These are phyloP conservation scores for Cercopithecus mona DNA, from an alignment of 2,113 vertebrate species.

Conservation along the genomic window DNA sequence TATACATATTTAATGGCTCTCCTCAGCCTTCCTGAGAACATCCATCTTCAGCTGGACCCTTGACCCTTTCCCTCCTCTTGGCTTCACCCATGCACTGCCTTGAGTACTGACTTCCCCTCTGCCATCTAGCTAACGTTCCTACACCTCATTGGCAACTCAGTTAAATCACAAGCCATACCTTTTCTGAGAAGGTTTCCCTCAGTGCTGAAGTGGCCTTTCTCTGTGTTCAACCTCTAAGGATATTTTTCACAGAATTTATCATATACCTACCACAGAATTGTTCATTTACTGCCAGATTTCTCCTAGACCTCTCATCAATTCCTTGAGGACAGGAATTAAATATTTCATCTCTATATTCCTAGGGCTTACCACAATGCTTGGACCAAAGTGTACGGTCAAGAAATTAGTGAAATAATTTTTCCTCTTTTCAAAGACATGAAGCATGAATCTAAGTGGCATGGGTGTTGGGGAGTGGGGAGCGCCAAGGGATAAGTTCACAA, in stretches of 20 bases:
- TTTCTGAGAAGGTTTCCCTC: neutral
- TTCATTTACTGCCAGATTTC: neutral
- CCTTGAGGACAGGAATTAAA: neutral
- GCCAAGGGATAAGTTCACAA: neutral
- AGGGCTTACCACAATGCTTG: neutral
- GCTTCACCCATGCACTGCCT: neutral
- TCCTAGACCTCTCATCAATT: neutral
- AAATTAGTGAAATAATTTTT: neutral
- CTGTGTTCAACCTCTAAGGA: neutral
- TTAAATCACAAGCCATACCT: neutral
- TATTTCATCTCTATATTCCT: neutral
- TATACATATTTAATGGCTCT: neutral
- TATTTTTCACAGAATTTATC: neutral
- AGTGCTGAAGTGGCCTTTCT: neutral
- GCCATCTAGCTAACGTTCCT: neutral
- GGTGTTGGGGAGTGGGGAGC: neutral
- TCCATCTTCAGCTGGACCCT: neutral
- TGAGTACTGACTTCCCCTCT: neutral
- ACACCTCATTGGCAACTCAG: neutral
- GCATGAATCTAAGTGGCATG: neutral
- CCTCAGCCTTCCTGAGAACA: neutral
- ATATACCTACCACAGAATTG: neutral
- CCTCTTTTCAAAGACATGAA: neutral
- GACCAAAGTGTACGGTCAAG: neutral
- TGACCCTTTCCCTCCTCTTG: neutral